Conservation (phyloP, 2,113 vertebrate species). For the Etheostoma cragini region DNA sequence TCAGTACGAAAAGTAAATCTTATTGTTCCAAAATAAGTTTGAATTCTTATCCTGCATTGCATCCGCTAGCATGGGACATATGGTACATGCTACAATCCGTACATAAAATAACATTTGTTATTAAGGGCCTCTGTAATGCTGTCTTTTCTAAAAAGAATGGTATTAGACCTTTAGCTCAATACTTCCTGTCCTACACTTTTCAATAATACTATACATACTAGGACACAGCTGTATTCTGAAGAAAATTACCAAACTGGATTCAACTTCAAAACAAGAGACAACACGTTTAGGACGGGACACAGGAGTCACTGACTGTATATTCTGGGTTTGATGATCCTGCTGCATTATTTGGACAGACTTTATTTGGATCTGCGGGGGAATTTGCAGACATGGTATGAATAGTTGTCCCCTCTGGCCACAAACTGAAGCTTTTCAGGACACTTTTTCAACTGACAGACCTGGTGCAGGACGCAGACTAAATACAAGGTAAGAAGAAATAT, state of each 20-base stretch:
- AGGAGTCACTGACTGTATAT: neutral
- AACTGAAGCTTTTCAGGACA: neutral
- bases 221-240: neutral
- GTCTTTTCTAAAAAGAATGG: too few relatives aligned
- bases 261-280: neutral
- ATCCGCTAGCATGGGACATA: neutral
- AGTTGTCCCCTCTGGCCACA: neutral
- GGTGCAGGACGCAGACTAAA: neutral
- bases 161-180: neutral
- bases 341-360: neutral
- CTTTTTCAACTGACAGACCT: neutral
- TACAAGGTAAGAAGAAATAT: constrained; percentile 14
- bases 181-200: neutral
- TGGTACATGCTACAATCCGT: neutral
- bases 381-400: neutral
- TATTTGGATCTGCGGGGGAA: neutral
- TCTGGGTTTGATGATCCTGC: neutral
- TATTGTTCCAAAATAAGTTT: neutral
- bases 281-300: constrained; percentile 4
- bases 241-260: too few relatives aligned
- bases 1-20: neutral
- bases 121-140: neutral
- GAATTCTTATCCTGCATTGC: neutral
- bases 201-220: too few relatives aligned
- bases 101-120: neutral